phyloP scores from a whole-genome alignment of 2,113 vertebrate genomes.

The Dermatemys mawii region DNA sequence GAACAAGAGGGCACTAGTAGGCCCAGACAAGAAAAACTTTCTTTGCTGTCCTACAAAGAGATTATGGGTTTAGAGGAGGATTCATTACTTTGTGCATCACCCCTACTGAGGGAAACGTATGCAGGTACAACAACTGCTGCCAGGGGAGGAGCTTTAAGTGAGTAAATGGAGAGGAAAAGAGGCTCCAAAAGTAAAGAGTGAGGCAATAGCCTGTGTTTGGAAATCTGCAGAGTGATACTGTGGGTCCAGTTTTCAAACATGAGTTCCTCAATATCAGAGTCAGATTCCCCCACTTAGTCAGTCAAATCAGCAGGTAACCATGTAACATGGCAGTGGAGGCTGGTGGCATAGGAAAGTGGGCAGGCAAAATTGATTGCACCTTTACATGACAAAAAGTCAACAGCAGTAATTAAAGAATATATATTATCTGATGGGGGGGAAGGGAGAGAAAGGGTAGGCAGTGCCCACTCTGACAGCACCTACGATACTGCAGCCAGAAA shows the following conservation, averaged over 20 bases:
- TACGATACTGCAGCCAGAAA: neutral
- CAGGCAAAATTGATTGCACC: neutral
- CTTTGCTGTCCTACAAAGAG: neutral
- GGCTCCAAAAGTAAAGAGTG: neutral
- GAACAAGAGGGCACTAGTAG: neutral
- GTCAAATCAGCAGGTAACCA: conserved; percentile 16
- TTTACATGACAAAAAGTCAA: fast-evolving
- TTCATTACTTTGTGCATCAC: neutral
- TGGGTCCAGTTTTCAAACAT: neutral
- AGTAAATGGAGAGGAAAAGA: neutral
- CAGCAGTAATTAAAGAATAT: neutral
- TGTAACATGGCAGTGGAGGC: neutral
- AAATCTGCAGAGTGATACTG: conserved; percentile 57
- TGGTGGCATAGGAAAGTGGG: neutral
- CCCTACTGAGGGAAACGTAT: neutral
- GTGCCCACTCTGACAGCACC: conserved; percentile 4
- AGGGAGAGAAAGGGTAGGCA: neutral
- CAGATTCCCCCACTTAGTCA: neutral
- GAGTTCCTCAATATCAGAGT: neutral
- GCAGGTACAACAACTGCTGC: neutral
- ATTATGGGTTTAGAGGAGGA: neutral
- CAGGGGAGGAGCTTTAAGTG: neutral
- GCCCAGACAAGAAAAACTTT: neutral
- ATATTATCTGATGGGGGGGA: neutral
- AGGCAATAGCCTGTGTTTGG: conserved; percentile 43